These are phyloP conservation scores for Diaphora mendica DNA, from an alignment of 2,888 invertebrate species.

Conservation along the genomic window DNA sequence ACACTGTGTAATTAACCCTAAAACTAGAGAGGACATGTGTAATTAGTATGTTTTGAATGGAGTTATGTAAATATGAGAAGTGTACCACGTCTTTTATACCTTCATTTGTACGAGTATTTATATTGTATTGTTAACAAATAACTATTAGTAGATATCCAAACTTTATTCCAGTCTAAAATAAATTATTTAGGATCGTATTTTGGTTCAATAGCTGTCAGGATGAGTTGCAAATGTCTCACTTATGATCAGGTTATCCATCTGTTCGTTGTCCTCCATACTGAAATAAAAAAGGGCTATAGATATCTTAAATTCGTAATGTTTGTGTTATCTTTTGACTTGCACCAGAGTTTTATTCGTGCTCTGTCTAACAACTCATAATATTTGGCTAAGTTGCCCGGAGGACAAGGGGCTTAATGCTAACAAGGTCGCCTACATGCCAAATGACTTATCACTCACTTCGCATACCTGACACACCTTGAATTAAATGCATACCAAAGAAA, in stretches of 20 bases:
- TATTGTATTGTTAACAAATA: neutral
- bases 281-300: too few species aligned
- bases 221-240: too few species aligned
- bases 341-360: slow-evolving; percentile 30
- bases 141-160: neutral
- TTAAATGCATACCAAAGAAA: slow-evolving; percentile 35
- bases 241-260: too few species aligned
- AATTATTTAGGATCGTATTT: neutral
- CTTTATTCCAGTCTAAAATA: neutral
- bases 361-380: slow-evolving; percentile 50
- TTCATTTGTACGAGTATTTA: neutral
- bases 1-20: neutral
- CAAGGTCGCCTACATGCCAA: slow-evolving; percentile 60
- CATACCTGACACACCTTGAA: slow-evolving; percentile 36
- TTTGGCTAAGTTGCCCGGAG: slow-evolving; percentile 52
- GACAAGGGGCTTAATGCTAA: slow-evolving; percentile 57
- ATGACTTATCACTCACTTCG: slow-evolving; percentile 44
- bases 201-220: neutral
- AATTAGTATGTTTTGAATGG: neutral
- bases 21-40: neutral
- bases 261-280: too few species aligned
- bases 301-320: too few species aligned
- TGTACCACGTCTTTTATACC: neutral
- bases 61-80: slow-evolving; percentile 1
- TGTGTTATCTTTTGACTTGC: slow-evolving; percentile 20